phyloP scores from a whole-genome alignment of 2,113 vertebrate genomes.

The Brachypodius melanocephalos region DNA sequence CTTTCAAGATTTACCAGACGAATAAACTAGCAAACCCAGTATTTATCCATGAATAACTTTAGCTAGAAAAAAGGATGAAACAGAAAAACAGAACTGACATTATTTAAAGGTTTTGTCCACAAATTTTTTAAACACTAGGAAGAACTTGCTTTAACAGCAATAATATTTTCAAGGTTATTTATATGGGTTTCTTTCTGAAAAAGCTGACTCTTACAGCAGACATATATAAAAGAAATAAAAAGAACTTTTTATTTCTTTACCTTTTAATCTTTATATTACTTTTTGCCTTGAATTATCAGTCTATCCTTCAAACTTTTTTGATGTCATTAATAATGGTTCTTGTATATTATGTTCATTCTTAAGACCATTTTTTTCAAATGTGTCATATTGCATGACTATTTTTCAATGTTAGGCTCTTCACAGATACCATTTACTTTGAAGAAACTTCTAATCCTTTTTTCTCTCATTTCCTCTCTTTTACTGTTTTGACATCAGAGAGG shows the following conservation, averaged over 20 bases:
- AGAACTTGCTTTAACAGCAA: neutral
- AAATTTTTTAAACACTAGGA: neutral
- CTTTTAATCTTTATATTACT: neutral
- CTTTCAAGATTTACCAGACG: neutral
- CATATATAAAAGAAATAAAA: neutral
- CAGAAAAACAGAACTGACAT: neutral
- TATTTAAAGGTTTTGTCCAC: neutral
- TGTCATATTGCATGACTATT: neutral
- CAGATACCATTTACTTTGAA: neutral
- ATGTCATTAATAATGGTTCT: neutral
- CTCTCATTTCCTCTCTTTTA: neutral
- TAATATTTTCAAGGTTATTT: neutral
- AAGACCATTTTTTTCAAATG: neutral
- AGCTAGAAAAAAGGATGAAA: neutral
- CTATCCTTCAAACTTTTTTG: neutral
- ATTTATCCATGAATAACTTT: neutral
- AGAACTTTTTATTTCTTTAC: neutral
- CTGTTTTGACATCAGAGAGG: neutral
- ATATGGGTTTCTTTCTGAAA: neutral
- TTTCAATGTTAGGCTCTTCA: neutral
- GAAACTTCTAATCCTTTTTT: neutral
- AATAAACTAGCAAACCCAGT: neutral
- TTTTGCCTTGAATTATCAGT: neutral
- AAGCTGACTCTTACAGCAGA: neutral
- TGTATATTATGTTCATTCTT: neutral